Evolutionary conservation across 2,113 vertebrate genomes (phyloP).

Genomic region (Phaethon lepturus): DNA sequence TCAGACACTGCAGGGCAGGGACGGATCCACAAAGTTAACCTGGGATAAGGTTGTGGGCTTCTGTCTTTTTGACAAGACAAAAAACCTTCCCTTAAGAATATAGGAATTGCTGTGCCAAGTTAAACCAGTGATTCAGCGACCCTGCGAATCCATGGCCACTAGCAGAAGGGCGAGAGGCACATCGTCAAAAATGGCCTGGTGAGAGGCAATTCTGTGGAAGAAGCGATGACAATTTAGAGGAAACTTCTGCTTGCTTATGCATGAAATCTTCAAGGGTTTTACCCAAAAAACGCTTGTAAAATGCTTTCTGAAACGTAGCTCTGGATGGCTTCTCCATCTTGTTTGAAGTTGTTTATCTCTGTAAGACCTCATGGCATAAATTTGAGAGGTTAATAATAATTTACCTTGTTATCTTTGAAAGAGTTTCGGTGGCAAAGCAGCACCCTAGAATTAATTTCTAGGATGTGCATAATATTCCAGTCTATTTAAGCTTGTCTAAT

Average conservation of each 20-base stretch:
- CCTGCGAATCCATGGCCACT: neutral
- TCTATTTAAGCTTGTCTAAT: neutral
- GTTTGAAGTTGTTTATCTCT: neutral
- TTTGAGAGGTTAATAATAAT: neutral
- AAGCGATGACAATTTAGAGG: neutral
- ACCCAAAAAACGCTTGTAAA: neutral
- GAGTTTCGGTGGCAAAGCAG: neutral
- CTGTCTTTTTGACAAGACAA: neutral
- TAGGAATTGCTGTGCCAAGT: neutral
- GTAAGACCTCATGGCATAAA: neutral
- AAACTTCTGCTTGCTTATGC: neutral
- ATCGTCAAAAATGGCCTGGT: accelerated
- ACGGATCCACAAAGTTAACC: neutral
- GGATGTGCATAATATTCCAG: neutral
- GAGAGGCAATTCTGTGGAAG: neutral
- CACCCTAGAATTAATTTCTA: neutral
- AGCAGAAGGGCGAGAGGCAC: neutral
- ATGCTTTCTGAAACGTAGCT: neutral
- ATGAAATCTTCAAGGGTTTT: neutral
- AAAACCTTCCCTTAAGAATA: neutral
- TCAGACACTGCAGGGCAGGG: neutral
- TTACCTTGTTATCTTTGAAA: neutral
- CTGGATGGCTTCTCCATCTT: neutral
- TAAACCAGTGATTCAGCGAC: too few relatives aligned
- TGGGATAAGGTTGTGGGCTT: neutral